Evolutionary conservation across 2,797 vertebrate genomes (phyloP), one percentile per base, ranked within the genome.

Genomic region (Poliocrania exsul): DNA sequence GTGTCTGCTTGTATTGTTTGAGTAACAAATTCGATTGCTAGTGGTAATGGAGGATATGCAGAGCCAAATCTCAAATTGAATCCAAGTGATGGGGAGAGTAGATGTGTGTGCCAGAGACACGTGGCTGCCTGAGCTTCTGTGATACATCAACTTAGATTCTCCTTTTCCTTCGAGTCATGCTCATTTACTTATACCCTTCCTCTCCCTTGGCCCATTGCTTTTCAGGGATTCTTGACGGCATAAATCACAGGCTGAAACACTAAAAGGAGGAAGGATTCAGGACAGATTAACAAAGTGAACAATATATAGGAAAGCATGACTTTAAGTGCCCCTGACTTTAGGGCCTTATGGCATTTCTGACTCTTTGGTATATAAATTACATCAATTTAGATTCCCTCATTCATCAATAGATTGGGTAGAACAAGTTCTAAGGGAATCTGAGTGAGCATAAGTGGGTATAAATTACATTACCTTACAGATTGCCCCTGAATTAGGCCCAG

Each of bases 401-500:
- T 91, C 87, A 79, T 70, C 96, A 92, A 29, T 69, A 88, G 89
- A 90, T 84, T 81, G 73, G 62, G 44, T 81, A 92, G 85, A 95
- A 83, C 42, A 92, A 88, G 81, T 93, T 96, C 89, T 92, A 58
- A 95, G 92, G 92, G 87, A 92, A 91, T 93, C 81, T 75, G 80
- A 91, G 85, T 73, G 85, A 93, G 62, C 66, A 26, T 95, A 97
- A 97, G 80, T 83, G 66, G 73, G 62, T 93, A 81, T 96, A 97
- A 96, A 97, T 96, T 92, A 60, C 80, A 93, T 94, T 96, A 95
- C 87, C 73, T 93, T 97, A 91, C 92, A 95, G 89, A 93, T 79
- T 91, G 87, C 82, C 61, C 92, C 66, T 88, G 87, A 96, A 90
- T 96, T 96, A 96, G 91, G 93, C 92, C 95, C 91, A 83, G 62